Evolutionary conservation across 2,797 vertebrate species (phyloP).

Genomic region (Neosalanx taihuensis): DNA sequence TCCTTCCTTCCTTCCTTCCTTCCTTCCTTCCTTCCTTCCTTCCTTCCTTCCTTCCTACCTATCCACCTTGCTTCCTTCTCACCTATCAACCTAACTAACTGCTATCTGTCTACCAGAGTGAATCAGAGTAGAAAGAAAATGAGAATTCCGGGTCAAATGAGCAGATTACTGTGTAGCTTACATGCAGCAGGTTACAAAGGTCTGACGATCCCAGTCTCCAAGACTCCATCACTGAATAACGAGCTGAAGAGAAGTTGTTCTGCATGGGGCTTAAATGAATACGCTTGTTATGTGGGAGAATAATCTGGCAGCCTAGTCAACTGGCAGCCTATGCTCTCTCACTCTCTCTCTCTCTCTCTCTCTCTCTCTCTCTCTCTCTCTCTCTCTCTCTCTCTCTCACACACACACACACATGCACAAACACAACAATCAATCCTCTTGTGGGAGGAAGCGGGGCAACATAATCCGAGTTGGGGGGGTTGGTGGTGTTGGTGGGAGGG

Average conservation of each 20-base stretch:
- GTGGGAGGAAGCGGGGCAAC: constrained; percentile 18
- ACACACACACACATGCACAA: constrained; percentile 1
- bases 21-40: neutral
- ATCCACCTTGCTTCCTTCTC: neutral
- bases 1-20: too few relatives aligned
- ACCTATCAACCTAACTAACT: neutral
- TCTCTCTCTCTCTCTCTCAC: constrained; percentile 3
- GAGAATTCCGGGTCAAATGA: neutral
- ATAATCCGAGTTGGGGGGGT: constrained; percentile 1
- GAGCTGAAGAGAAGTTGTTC: neutral
- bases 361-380: constrained; percentile 1
- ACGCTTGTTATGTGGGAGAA: constrained; percentile 15
- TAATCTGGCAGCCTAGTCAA: constrained; percentile 32
- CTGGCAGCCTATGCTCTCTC: constrained; percentile 19
- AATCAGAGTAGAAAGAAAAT: neutral
- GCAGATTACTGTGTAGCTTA: neutral
- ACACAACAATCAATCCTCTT: constrained; percentile 35
- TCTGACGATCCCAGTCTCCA: neutral
- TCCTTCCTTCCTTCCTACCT: neutral
- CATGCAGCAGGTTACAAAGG: neutral
- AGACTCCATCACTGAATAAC: neutral
- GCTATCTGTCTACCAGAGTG: neutral
- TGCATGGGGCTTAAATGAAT: constrained; percentile 1
- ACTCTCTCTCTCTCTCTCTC: neutral
- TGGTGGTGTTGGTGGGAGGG: neutral